Evolutionary conservation across 2,888 invertebrate species (phyloP), one percentile per base, ranked within the genome.

Genomic region (Lissocephala sabroskyi): DNA sequence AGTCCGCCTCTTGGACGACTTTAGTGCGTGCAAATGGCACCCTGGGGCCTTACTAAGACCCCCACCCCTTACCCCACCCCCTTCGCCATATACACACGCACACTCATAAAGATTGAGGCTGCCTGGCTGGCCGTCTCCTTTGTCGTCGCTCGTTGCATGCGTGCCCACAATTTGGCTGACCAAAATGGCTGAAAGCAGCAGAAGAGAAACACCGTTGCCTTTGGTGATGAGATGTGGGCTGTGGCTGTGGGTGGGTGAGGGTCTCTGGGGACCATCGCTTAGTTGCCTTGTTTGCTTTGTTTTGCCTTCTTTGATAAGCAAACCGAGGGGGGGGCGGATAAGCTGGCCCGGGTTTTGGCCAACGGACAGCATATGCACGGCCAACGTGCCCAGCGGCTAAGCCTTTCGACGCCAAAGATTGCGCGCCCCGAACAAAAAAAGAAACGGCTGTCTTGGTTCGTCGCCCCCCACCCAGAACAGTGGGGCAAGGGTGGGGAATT

Each of bases 101-200:
- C 19, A 16, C 40, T 30, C 44, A 29, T 45, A 28, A 19, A 23
- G n/a, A n/a, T n/a, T n/a, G n/a, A n/a, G n/a, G n/a, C n/a, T n/a
- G n/a, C n/a, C n/a, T n/a, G n/a, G n/a, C n/a, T n/a, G n/a, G n/a
- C n/a, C n/a, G n/a, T n/a, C n/a, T 53, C 53, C 70, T 75, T 59
- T 71, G 59, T 66, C 50, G 53, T 52, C 47, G 53, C 46, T 54
- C 40, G 45, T 71, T 71, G 70, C 75, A 62, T 67, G 67, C 46
- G 57, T 60, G 55, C 53, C 52, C 64, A 59, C 67, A 66, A 71
- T 68, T 71, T 61, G 58, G 48, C 58, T 54, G 26, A 48, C 29
- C 39, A 46, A 52, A 32, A 54, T 50, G 30, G 41, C n/a, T n/a
- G n/a, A n/a, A n/a, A n/a, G n/a, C 28, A 40, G 33, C 39, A 16